phyloP scores from a whole-genome alignment of 2,113 vertebrate species.

The Seriola quinqueradiata region DNA sequence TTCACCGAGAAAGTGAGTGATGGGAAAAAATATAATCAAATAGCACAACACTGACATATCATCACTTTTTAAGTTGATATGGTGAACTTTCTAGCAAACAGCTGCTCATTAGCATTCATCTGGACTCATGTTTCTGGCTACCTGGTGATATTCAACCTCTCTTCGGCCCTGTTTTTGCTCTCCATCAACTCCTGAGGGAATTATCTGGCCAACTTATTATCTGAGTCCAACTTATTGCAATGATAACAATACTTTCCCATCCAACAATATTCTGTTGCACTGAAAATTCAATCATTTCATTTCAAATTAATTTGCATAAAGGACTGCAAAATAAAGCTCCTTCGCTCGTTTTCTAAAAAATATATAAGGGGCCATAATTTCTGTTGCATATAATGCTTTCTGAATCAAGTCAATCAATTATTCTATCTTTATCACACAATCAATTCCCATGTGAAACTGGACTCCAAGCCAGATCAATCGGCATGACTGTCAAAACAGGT shows the following conservation, averaged over 20 bases:
- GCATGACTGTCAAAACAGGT: conserved; percentile 69
- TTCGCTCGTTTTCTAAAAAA: background rate
- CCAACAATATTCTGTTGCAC: background rate
- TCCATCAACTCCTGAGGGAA: background rate
- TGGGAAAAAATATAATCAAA: no score
- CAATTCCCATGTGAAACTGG: conserved; percentile 70
- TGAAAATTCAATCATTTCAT: background rate
- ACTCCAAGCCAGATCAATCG: conserved; percentile 65
- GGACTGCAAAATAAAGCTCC: background rate
- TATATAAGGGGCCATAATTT: background rate
- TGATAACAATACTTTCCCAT: no score
- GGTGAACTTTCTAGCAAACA: background rate
- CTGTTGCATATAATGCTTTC: background rate
- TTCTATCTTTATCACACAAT: conserved; percentile 66
- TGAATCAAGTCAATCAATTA: conserved; percentile 46
- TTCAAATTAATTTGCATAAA: background rate
- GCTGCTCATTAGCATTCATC: background rate
- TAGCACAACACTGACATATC: background rate
- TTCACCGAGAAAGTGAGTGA: no score
- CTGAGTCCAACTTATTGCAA: no score
- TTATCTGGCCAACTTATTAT: background rate
- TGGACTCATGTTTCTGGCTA: background rate
- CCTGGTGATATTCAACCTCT: no score
- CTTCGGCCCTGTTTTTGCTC: background rate
- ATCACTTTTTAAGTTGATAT: background rate